A percentile compares a stretch with the other conserved stretches of the same genome.
Evolutionary conservation across 2,797 vertebrate genomes (phyloP).

Genomic region (Simalia tracyae): DNA sequence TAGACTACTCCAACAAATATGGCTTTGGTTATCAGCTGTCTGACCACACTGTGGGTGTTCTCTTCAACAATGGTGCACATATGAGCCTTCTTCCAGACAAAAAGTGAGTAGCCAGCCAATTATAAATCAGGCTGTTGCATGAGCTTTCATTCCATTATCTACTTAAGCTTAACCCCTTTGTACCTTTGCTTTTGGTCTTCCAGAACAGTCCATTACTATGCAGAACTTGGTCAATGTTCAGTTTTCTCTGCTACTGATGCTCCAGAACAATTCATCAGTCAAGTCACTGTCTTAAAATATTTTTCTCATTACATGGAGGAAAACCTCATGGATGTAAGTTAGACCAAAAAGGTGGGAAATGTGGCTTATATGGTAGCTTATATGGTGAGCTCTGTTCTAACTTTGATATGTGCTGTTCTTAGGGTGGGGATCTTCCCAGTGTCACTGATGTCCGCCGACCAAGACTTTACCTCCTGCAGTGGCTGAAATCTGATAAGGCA

Average conservation of each 20-base stretch:
- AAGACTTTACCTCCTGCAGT: conserved; percentile 93
- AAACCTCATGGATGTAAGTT: conserved; percentile 98
- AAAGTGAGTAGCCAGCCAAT: conserved; percentile 80
- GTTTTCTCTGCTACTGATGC: conserved; percentile 88
- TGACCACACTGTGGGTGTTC: conserved; percentile 94
- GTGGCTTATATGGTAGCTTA: not conserved
- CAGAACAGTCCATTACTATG: conserved; percentile 96
- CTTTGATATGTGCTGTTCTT: not conserved
- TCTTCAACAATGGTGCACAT: conserved; percentile 97
- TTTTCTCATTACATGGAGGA: conserved; percentile 99
- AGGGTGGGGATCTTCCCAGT: conserved; percentile 93
- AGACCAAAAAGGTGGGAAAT: not conserved
- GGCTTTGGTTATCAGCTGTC: conserved; percentile 99
- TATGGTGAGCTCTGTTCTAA: not conserved
- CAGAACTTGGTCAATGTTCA: conserved; percentile 90
- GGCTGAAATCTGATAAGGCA: conserved; percentile 97
- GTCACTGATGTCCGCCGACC: conserved; percentile 85
- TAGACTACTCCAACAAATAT: conserved; percentile 99
- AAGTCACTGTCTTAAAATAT: conserved; percentile 97
- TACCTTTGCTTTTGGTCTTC: not conserved
- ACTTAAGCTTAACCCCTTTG: not conserved
- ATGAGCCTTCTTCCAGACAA: conserved; percentile 97
- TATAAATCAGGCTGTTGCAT: fast-evolving
- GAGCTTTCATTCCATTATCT: not conserved
- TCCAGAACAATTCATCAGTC: conserved; percentile 92